phyloP scores from a whole-genome alignment of 2,888 invertebrate genomes.

The Drosophila eohydei region DNA sequence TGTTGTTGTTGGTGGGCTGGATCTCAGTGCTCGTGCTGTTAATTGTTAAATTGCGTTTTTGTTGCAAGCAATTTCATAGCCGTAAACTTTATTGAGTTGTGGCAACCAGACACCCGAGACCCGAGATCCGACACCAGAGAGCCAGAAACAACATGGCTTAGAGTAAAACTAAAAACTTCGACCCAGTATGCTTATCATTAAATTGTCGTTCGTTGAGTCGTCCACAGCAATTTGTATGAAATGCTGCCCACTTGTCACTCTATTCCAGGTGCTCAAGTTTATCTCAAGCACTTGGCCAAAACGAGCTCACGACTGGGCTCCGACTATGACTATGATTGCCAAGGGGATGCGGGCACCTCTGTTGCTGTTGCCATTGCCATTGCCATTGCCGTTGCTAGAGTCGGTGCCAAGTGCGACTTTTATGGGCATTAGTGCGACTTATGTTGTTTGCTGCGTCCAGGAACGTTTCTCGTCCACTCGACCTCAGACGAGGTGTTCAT shows the following conservation, averaged over 20 bases:
- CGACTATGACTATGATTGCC: slow-evolving; percentile 13
- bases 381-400: slow-evolving; percentile 19
- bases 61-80: slow-evolving; percentile 75
- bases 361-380: background rate
- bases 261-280: slow-evolving; percentile 78
- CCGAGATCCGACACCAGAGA: background rate
- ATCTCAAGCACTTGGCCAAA: slow-evolving; percentile 75
- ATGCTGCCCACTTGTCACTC: slow-evolving; percentile 80
- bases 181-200: slow-evolving; percentile 72
- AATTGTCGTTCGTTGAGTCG: slow-evolving; percentile 71
- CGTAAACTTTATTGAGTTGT: slow-evolving; percentile 78
- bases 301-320: slow-evolving; percentile 54
- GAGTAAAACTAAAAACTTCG: slow-evolving; percentile 28
- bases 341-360: slow-evolving; percentile 8
- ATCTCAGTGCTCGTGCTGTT: slow-evolving; percentile 67
- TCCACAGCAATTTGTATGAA: slow-evolving; percentile 78
- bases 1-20: slow-evolving; percentile 29
- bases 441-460: slow-evolving; percentile 72
- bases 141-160: slow-evolving; percentile 14
- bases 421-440: slow-evolving; percentile 79
- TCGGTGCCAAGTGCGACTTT: slow-evolving; percentile 69
- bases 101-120: slow-evolving; percentile 45
- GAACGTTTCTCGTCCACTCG: slow-evolving; percentile 44
- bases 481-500: slow-evolving; percentile 68
- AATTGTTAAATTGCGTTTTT: slow-evolving; percentile 82